A percentile compares a stretch with the other conserved stretches of the same genome.
Evolutionary conservation across 2,797 vertebrate genomes (phyloP).

Genomic region (Rhodeus uyekii): DNA sequence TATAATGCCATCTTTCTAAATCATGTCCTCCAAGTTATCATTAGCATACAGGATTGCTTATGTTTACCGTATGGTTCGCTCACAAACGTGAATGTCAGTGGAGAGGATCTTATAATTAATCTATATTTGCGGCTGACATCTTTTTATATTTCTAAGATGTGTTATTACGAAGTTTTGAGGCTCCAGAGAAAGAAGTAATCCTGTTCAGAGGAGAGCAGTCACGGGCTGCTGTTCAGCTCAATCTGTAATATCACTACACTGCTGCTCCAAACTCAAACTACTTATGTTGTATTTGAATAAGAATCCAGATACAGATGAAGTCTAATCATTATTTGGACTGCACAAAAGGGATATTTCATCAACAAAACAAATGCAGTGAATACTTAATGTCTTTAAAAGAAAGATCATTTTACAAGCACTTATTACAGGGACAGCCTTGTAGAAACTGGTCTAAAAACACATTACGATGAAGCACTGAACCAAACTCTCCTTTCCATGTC

Average conservation of each 20-base stretch:
- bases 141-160: constrained; percentile 25
- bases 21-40: constrained; percentile 38
- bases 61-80: constrained; percentile 4
- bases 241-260: constrained; percentile 2
- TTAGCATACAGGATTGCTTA: constrained; percentile 33
- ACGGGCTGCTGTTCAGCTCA: not conserved
- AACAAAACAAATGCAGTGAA: not conserved
- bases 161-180: constrained; percentile 2
- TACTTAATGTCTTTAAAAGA: not conserved
- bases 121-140: constrained; percentile 1
- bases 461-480: not conserved
- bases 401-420: not conserved
- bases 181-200: constrained; percentile 1
- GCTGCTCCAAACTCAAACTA: not conserved
- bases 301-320: constrained; percentile 12
- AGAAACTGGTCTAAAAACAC: not conserved
- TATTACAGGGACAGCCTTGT: not conserved
- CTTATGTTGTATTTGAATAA: not conserved
- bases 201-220: not conserved
- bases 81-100: constrained; percentile 2
- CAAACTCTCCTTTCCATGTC: not conserved
- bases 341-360: not conserved
- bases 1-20: constrained; percentile 41
- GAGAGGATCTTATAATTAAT: constrained; percentile 28
- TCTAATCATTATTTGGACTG: constrained; percentile 9